Evolutionary conservation across 1,140 invertebrate genomes (phyloP).

Genomic region (Procambarus virginalis): DNA sequence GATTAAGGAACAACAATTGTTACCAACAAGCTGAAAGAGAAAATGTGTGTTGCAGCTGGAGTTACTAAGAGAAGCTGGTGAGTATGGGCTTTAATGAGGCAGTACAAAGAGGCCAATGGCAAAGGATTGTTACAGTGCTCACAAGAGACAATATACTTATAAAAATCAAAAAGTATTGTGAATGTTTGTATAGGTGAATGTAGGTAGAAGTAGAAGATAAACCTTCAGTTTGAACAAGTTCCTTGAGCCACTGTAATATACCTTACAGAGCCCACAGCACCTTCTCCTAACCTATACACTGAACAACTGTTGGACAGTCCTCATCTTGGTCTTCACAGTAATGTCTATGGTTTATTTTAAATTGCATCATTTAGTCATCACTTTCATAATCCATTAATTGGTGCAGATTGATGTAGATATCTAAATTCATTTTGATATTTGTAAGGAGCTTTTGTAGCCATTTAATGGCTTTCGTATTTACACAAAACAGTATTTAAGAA

Average conservation of each 20-base stretch:
- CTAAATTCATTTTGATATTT: background rate
- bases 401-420: constrained; percentile 7
- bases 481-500: constrained; percentile 16
- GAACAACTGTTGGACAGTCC: constrained; percentile 14
- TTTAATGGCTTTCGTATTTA: constrained; percentile 11
- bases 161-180: constrained; percentile 57
- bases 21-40: constrained; percentile 10
- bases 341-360: constrained; percentile 13
- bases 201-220: constrained; percentile 41
- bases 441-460: background rate
- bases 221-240: constrained; percentile 39
- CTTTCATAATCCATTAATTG: constrained; percentile 8
- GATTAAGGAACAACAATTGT: constrained; percentile 21
- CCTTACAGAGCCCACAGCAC: constrained; percentile 34
- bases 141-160: constrained; percentile 62
- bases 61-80: constrained; percentile 15
- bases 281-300: background rate
- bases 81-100: constrained; percentile 48
- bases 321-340: constrained; percentile 7
- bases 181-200: constrained; percentile 58
- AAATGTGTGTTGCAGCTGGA: constrained; percentile 10
- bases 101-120: constrained; percentile 62
- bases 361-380: constrained; percentile 29
- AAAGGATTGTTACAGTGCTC: constrained; percentile 62
- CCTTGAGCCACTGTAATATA: constrained; percentile 52